Evolutionary conservation across 2,113 vertebrate genomes (phyloP).

Genomic region (Fukomys damarensis): DNA sequence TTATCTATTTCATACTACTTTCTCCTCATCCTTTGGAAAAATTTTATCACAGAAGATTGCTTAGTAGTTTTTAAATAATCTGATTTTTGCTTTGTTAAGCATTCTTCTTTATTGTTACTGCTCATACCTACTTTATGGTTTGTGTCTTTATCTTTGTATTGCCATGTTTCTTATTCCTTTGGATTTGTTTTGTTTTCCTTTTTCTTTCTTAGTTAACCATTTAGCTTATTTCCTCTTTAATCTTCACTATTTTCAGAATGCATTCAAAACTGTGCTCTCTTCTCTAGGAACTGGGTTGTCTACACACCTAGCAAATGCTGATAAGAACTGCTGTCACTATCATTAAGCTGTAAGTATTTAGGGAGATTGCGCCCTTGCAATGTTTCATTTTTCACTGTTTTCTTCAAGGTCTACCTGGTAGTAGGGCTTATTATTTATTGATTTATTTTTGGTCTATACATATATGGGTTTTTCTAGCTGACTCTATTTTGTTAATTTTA

Average conservation of each 20-base stretch:
- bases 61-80: background rate
- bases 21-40: background rate
- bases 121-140: background rate
- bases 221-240: slow-evolving; percentile 13
- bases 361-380: background rate
- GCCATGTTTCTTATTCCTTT: background rate
- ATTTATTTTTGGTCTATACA: slow-evolving; percentile 9
- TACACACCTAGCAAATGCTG: background rate
- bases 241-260: slow-evolving; percentile 13
- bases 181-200: background rate
- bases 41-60: background rate
- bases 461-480: background rate
- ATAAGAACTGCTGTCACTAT: background rate
- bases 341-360: background rate
- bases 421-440: background rate
- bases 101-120: background rate
- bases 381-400: background rate
- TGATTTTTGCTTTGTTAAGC: background rate
- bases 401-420: background rate
- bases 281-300: background rate
- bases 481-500: slow-evolving; percentile 1
- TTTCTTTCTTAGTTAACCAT: background rate
- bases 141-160: background rate
- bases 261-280: background rate
- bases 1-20: background rate